Conservation (phyloP, 2,888 invertebrate genomes). For the Pollenia angustigena region DNA sequence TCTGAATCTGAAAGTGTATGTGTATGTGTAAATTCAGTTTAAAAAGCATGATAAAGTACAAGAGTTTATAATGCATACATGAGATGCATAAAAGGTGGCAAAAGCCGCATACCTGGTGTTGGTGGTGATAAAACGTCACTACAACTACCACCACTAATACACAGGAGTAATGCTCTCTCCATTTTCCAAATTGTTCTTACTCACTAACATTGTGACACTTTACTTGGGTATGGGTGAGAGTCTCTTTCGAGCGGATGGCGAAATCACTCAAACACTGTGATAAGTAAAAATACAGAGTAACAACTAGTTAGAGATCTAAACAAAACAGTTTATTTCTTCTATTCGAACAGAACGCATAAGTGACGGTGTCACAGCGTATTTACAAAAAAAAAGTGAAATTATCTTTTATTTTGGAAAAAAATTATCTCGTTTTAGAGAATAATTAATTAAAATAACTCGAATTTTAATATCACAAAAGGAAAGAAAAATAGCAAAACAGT, state of each 20-base stretch:
- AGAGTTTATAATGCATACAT: slow-evolving; percentile 45
- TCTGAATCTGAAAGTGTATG: not conserved
- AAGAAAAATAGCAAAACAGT: slow-evolving; percentile 42
- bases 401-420: slow-evolving; percentile 44
- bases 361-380: slow-evolving; percentile 80
- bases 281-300: slow-evolving; percentile 66
- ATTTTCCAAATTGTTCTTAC: slow-evolving; percentile 8
- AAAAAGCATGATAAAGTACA: slow-evolving; percentile 47
- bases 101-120: slow-evolving; percentile 67
- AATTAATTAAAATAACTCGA: slow-evolving; percentile 65
- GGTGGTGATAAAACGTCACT: slow-evolving; percentile 51
- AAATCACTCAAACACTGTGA: slow-evolving; percentile 67
- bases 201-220: slow-evolving; percentile 55
- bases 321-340: slow-evolving; percentile 80
- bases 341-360: slow-evolving; percentile 82
- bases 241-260: slow-evolving; percentile 23
- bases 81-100: slow-evolving; percentile 14
- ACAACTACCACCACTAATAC: slow-evolving; percentile 40
- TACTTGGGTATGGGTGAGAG: slow-evolving; percentile 60
- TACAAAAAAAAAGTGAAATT: slow-evolving; percentile 65
- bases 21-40: not conserved
- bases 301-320: slow-evolving; percentile 69
- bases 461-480: slow-evolving; percentile 37
- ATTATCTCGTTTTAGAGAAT: slow-evolving; percentile 74
- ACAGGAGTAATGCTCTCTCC: slow-evolving; percentile 36